phyloP scores from a whole-genome alignment of 64 coral and sea anemone genomes.

The Pocillopora damicornis region DNA sequence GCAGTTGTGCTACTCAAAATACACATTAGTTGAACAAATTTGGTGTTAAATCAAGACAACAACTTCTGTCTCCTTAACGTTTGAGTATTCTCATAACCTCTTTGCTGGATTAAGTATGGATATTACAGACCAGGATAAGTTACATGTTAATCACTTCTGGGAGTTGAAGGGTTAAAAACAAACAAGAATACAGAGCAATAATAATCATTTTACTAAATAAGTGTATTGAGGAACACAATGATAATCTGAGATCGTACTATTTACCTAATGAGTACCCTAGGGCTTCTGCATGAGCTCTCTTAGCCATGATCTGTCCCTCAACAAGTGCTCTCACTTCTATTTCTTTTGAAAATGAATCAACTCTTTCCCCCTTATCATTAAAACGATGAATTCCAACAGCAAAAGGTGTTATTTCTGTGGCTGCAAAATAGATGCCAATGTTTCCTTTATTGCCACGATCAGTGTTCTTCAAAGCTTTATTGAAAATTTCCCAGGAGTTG shows the following conservation, averaged over 20 bases:
- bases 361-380: conserved; percentile 55
- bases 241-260: neutral
- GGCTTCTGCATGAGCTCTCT: conserved; percentile 86
- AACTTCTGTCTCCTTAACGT: too few species aligned
- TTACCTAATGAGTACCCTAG: conserved; percentile 88
- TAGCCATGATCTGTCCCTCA: conserved; percentile 95
- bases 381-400: conserved; percentile 83
- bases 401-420: conserved; percentile 95
- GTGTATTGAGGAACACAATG: too few species aligned
- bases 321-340: conserved; percentile 84
- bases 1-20: too few species aligned
- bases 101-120: too few species aligned
- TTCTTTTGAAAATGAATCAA: conserved; percentile 78
- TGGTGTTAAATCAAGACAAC: too few species aligned
- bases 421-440: conserved; percentile 93
- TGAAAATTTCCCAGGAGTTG: conserved; percentile 78
- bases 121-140: too few species aligned
- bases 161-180: too few species aligned
- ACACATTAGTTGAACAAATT: too few species aligned
- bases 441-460: conserved; percentile 88
- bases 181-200: too few species aligned
- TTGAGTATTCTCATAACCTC: too few species aligned
- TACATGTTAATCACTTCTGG: too few species aligned
- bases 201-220: too few species aligned
- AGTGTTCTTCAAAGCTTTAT: conserved; percentile 53